These are phyloP conservation scores for Tromatobia lineatoria DNA, from an alignment of 2,888 invertebrate species.

Conservation along the genomic window DNA sequence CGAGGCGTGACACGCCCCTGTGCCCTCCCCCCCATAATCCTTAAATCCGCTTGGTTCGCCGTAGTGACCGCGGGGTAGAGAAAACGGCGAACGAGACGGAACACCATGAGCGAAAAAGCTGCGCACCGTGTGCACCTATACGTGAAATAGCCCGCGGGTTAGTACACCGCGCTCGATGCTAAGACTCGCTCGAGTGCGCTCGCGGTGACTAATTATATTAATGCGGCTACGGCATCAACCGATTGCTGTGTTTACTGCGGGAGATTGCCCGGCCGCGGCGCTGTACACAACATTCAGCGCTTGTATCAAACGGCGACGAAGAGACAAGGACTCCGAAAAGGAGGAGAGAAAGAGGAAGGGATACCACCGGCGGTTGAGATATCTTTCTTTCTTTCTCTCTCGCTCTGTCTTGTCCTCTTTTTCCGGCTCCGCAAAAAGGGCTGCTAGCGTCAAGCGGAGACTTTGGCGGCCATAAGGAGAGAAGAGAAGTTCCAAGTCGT, in stretches of 20 bases:
- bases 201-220: slow-evolving; percentile 86
- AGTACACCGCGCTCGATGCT: slow-evolving; percentile 67
- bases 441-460: slow-evolving; percentile 44
- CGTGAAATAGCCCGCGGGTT: slow-evolving; percentile 73
- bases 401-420: background rate
- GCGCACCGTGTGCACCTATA: slow-evolving; percentile 63
- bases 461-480: slow-evolving; percentile 58
- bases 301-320: slow-evolving; percentile 76
- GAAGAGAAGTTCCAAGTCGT: slow-evolving; percentile 34
- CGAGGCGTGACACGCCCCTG: slow-evolving; percentile 69
- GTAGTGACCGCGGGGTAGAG: slow-evolving; percentile 44
- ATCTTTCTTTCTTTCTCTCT: slow-evolving; percentile 27
- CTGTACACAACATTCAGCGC: slow-evolving; percentile 68
- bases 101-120: slow-evolving; percentile 35
- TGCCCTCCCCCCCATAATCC: slow-evolving; percentile 73
- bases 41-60: slow-evolving; percentile 66
- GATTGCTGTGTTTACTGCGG: slow-evolving; percentile 84
- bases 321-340: slow-evolving; percentile 60
- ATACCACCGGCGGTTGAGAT: slow-evolving; percentile 30
- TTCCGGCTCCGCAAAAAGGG: slow-evolving; percentile 44
- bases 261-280: slow-evolving; percentile 78
- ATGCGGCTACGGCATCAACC: slow-evolving; percentile 83
- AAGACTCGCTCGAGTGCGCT: slow-evolving; percentile 77
- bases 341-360: slow-evolving; percentile 42
- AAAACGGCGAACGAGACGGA: slow-evolving; percentile 53